These are phyloP conservation scores for Neotoma lepida DNA, from an alignment of 2,113 vertebrate genomes.

Conservation along the genomic window DNA sequence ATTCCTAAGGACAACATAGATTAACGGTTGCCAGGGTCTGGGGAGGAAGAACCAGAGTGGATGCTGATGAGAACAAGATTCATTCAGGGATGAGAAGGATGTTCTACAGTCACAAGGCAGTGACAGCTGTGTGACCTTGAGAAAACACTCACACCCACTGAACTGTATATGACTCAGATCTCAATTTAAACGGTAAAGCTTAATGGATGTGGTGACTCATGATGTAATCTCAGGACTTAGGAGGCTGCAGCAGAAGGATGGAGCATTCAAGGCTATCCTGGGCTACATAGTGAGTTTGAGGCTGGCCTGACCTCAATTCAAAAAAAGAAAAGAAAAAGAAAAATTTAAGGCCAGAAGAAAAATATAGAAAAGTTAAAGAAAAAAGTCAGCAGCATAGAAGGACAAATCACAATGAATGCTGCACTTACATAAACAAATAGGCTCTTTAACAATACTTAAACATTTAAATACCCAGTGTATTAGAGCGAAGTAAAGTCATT, in stretches of 20 bases:
- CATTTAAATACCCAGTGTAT: neutral
- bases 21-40: neutral
- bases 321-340: neutral
- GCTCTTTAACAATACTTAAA: neutral
- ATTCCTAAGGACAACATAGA: neutral
- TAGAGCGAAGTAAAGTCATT: neutral
- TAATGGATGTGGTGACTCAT: too few species aligned
- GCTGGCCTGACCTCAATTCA: neutral
- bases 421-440: too few species aligned
- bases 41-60: neutral
- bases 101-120: neutral
- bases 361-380: too few species aligned
- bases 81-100: neutral
- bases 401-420: too few species aligned
- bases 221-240: neutral
- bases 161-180: neutral
- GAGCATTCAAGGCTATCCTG: neutral
- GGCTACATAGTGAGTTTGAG: neutral
- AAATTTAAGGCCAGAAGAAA: neutral
- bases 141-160: neutral
- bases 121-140: neutral
- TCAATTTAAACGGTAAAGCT: neutral
- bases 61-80: neutral
- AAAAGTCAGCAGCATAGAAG: too few species aligned
- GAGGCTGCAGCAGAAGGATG: neutral